Percentiles rank a stretch among this genome's conserved stretches.
These are phyloP conservation scores for Apodemus agrarius DNA, from an alignment of 2,797 vertebrate species.

Conservation along the genomic window DNA sequence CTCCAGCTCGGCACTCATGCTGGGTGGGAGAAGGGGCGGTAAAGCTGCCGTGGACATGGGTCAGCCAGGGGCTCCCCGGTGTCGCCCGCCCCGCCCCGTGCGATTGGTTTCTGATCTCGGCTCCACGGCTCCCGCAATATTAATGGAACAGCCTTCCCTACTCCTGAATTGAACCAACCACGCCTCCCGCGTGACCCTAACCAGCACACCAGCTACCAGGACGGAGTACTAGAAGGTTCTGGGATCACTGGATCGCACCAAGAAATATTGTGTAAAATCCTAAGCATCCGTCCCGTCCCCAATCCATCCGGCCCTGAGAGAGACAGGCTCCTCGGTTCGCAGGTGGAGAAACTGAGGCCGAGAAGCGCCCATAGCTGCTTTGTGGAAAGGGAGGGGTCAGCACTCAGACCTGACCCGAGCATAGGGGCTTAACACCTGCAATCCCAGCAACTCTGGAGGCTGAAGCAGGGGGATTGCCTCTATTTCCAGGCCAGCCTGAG, in stretches of 20 bases:
- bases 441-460: background rate
- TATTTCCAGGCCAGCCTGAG: background rate
- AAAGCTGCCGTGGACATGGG: background rate
- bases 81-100: background rate
- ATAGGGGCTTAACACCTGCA: background rate
- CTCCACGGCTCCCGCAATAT: accelerated
- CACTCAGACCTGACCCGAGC: background rate
- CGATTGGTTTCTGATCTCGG: accelerated
- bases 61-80: background rate
- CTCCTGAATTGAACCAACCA: background rate
- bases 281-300: accelerated
- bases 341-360: background rate
- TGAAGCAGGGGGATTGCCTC: background rate
- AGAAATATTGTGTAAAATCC: accelerated
- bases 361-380: background rate
- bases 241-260: background rate
- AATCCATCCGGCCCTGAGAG: background rate
- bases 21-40: background rate
- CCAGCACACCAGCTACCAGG: background rate
- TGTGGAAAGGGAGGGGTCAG: background rate
- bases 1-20: constrained; percentile 81
- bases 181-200: background rate
- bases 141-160: background rate
- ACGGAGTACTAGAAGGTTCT: background rate
- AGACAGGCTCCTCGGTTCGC: background rate